phyloP scores from a whole-genome alignment of 2,888 invertebrate genomes.

The Patella depressa region DNA sequence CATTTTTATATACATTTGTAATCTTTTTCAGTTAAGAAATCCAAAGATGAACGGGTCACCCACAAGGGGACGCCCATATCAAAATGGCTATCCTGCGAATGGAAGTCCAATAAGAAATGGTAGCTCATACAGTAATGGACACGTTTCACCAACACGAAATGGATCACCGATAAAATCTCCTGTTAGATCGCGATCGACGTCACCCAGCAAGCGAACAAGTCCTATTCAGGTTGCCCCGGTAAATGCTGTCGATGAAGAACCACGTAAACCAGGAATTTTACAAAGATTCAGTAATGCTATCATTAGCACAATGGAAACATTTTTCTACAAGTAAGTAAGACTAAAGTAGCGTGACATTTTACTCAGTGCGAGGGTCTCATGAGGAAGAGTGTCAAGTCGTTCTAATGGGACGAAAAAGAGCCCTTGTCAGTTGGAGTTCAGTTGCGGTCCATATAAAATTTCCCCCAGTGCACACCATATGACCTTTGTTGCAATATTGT shows the following conservation, averaged over 20 bases:
- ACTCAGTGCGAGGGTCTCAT: not conserved
- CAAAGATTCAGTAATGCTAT: conserved; percentile 41
- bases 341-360: not conserved
- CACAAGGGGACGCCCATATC: too few relatives aligned
- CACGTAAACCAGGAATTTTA: conserved; percentile 29
- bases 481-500: too few relatives aligned
- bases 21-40: too few relatives aligned
- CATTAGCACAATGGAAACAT: conserved; percentile 37
- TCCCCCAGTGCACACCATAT: too few relatives aligned
- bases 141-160: not conserved
- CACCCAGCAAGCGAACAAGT: not conserved
- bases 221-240: not conserved
- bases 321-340: conserved; percentile 45
- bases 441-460: too few relatives aligned
- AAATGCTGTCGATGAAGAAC: too few relatives aligned
- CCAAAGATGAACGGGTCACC: too few relatives aligned
- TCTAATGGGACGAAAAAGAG: too few relatives aligned
- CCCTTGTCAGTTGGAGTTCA: too few relatives aligned
- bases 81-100: not conserved
- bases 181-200: not conserved
- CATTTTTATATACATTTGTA: too few relatives aligned
- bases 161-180: not conserved
- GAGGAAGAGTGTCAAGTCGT: too few relatives aligned
- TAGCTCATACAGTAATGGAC: not conserved
- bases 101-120: not conserved